phyloP scores from a whole-genome alignment of 2,797 vertebrate genomes.

The Australoheros facetus region DNA sequence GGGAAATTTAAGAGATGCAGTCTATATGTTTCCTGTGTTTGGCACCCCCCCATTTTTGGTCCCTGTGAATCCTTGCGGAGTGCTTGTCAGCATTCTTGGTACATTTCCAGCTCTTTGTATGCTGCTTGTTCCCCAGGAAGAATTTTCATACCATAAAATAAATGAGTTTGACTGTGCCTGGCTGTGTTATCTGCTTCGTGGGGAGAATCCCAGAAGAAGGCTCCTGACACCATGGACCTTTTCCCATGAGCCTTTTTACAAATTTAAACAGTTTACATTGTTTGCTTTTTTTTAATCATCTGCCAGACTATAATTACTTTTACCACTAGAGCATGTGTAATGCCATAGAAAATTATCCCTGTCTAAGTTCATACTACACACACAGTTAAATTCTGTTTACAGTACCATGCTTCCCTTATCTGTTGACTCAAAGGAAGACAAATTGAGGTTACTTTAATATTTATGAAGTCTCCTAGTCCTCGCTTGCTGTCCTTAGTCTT shows the following conservation, averaged over 20 bases:
- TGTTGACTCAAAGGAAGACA: constrained; percentile 38
- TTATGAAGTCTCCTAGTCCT: constrained; percentile 50
- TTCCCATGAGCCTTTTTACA: constrained; percentile 30
- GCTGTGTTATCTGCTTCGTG: constrained; percentile 39
- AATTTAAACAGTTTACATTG: constrained; percentile 46
- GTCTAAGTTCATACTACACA: neutral
- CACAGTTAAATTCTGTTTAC: constrained; percentile 43
- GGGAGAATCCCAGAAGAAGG: constrained; percentile 23
- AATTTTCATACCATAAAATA: constrained; percentile 56
- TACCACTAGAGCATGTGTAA: neutral
- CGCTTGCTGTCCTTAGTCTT: constrained; percentile 17
- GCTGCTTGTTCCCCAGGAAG: constrained; percentile 42
- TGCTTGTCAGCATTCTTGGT: constrained; percentile 66
- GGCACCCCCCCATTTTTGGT: neutral
- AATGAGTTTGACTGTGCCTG: constrained; percentile 50
- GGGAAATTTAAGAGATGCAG: constrained; percentile 20
- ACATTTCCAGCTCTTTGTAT: constrained; percentile 53
- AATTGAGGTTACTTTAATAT: constrained; percentile 62
- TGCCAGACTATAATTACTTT: constrained; percentile 58
- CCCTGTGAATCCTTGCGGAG: constrained; percentile 37
- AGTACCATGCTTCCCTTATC: constrained; percentile 22
- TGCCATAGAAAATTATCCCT: neutral
- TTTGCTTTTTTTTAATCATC: constrained; percentile 33
- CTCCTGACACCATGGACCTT: constrained; percentile 12
- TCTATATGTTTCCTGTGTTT: constrained; percentile 32